A percentile compares a stretch with the other conserved stretches of the same genome.
Evolutionary conservation across 2,888 invertebrate species (phyloP).

Genomic region (Neoitamus cyanurus): DNA sequence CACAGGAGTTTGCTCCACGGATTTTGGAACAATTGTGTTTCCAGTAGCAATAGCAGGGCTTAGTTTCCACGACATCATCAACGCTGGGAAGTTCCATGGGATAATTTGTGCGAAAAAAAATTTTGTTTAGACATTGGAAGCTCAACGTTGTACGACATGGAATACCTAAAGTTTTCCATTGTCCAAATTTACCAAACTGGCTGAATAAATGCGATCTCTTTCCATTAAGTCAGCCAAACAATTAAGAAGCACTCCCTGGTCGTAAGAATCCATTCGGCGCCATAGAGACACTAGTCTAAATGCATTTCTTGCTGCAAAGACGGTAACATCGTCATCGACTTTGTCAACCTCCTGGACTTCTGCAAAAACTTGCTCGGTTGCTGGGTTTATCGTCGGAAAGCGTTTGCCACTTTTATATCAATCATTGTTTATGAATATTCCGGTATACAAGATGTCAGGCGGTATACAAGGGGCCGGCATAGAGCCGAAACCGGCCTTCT

Average conservation of each 20-base stretch:
- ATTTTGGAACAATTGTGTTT: constrained; percentile 87
- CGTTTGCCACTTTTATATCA: constrained; percentile 92
- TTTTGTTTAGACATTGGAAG: constrained; percentile 71
- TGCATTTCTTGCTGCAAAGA: constrained; percentile 81
- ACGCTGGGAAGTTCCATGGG: constrained; percentile 92
- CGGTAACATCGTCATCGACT: constrained; percentile 82
- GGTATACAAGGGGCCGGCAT: constrained; percentile 74
- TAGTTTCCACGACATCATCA: constrained; percentile 97
- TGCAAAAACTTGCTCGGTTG: constrained; percentile 81
- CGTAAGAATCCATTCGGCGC: constrained; percentile 89
- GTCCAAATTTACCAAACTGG: constrained; percentile 93
- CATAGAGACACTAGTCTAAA: constrained; percentile 83
- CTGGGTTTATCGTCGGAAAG: constrained; percentile 87
- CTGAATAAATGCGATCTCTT: constrained; percentile 81
- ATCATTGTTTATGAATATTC: constrained; percentile 98
- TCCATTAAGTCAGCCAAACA: constrained; percentile 86
- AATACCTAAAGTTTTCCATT: constrained; percentile 94
- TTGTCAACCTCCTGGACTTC: constrained; percentile 82
- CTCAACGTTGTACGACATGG: constrained; percentile 77
- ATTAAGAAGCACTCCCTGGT: constrained; percentile 80
- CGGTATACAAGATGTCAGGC: constrained; percentile 82
- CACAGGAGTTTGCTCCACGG: constrained; percentile 94
- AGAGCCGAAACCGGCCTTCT: constrained; percentile 69
- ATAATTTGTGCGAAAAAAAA: constrained; percentile 91
- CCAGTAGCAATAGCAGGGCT: constrained; percentile 83